Conservation (phyloP, 1,140 invertebrate genomes). For the Tetragnatha versicolor region DNA sequence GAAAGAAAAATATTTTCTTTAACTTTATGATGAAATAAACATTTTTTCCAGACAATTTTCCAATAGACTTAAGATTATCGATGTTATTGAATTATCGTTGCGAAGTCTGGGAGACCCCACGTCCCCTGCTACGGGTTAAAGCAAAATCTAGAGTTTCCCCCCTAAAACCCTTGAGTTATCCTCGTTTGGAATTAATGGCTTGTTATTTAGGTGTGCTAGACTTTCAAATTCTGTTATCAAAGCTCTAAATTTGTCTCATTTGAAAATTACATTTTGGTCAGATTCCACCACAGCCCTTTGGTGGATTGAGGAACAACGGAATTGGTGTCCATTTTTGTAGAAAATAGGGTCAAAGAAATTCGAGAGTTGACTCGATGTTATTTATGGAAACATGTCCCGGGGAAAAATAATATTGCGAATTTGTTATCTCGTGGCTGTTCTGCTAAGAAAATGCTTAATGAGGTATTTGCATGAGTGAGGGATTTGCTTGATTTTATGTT, state of each 20-base stretch:
- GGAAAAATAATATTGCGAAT: constrained; percentile 3
- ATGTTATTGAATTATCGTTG: no score
- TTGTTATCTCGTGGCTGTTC: constrained; percentile 5
- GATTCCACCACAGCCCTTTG: background rate
- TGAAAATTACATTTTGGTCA: constrained; percentile 4
- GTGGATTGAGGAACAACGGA: background rate
- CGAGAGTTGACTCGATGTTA: background rate
- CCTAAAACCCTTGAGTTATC: background rate
- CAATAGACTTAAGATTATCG: no score
- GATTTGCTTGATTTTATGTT: no score
- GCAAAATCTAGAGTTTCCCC: constrained; percentile 31
- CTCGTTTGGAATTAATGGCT: background rate
- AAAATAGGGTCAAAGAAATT: constrained; percentile 7
- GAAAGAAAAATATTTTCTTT: no score
- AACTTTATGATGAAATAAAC: no score
- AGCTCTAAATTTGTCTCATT: background rate
- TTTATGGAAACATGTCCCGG: constrained; percentile 11
- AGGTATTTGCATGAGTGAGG: no score
- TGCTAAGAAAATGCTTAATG: no score
- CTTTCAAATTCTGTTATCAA: constrained; percentile 14
- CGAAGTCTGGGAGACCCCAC: no score
- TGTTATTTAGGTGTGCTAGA: background rate
- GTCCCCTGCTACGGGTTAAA: no score
- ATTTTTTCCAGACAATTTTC: no score
- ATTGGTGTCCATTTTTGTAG: background rate